A percentile compares a stretch with the other conserved stretches of the same genome.
These are phyloP conservation scores for Lonchura striata DNA, from an alignment of 2,113 vertebrate species.

Conservation along the genomic window DNA sequence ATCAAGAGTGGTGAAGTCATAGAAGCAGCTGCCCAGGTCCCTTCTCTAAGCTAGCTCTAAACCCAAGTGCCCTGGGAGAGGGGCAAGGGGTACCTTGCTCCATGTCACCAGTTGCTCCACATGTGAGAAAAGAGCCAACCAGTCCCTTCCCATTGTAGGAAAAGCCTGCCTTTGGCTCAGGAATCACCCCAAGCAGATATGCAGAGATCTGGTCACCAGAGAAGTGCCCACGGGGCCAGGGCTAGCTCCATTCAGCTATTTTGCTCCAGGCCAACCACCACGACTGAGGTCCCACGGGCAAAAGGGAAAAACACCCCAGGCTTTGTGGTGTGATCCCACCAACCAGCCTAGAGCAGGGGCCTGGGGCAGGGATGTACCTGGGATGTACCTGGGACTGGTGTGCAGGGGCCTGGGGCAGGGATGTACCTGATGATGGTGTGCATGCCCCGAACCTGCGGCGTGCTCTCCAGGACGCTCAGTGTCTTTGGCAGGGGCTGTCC, in stretches of 20 bases:
- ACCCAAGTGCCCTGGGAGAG: neutral
- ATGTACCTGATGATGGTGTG: conserved; percentile 92
- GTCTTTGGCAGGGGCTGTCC: conserved; percentile 85
- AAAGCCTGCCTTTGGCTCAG: neutral
- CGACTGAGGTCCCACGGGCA: fast-evolving
- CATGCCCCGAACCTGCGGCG: conserved; percentile 88
- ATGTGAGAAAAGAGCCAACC: neutral
- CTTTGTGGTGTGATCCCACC: fast-evolving
- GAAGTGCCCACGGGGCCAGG: fast-evolving
- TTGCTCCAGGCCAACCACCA: neutral
- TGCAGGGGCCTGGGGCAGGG: neutral
- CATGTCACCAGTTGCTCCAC: neutral
- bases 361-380: neutral
- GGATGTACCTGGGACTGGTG: too few species aligned
- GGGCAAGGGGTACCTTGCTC: neutral
- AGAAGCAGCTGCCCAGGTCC: neutral
- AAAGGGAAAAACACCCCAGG: neutral
- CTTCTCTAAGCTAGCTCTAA: neutral
- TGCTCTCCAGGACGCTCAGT: conserved; percentile 85
- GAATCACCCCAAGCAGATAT: neutral
- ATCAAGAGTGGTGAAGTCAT: neutral
- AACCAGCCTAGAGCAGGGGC: fast-evolving
- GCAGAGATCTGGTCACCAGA: neutral
- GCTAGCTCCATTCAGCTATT: neutral
- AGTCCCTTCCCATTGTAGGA: fast-evolving